Percentiles rank a stretch among this genome's conserved stretches.
These are phyloP conservation scores for Orthosia incerta DNA, from an alignment of 2,888 invertebrate genomes.

Conservation along the genomic window DNA sequence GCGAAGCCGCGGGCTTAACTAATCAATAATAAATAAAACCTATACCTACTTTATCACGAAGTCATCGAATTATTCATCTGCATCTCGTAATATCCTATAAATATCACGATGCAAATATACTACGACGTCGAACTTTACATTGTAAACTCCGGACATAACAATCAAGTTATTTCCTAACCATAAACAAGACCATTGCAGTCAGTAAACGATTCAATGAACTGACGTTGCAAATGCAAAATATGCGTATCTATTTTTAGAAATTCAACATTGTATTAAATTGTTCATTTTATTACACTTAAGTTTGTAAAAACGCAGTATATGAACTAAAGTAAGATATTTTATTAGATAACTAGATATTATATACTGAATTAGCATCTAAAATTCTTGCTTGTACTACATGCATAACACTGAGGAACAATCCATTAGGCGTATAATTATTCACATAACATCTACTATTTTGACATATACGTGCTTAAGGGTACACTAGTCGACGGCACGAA, in stretches of 20 bases:
- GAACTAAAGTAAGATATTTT: neutral
- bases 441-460: slow-evolving; percentile 31
- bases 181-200: slow-evolving; percentile 23
- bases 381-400: slow-evolving; percentile 6
- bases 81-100: neutral
- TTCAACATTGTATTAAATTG: slow-evolving; percentile 32
- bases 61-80: neutral
- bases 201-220: slow-evolving; percentile 36
- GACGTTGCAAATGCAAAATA: slow-evolving; percentile 15
- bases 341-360: neutral
- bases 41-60: neutral
- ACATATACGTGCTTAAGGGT: slow-evolving; percentile 44
- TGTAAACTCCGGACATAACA: slow-evolving; percentile 16
- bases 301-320: slow-evolving; percentile 13
- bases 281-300: neutral
- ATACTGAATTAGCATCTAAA: neutral
- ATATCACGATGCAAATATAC: neutral
- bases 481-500: too few species aligned
- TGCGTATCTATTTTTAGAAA: slow-evolving; percentile 43
- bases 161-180: slow-evolving; percentile 15
- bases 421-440: neutral
- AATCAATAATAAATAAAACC: too few species aligned
- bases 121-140: neutral
- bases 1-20: too few species aligned
- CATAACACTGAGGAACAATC: neutral